phyloP scores from a whole-genome alignment of 1,140 invertebrate species.

The Cotesia chilonis region DNA sequence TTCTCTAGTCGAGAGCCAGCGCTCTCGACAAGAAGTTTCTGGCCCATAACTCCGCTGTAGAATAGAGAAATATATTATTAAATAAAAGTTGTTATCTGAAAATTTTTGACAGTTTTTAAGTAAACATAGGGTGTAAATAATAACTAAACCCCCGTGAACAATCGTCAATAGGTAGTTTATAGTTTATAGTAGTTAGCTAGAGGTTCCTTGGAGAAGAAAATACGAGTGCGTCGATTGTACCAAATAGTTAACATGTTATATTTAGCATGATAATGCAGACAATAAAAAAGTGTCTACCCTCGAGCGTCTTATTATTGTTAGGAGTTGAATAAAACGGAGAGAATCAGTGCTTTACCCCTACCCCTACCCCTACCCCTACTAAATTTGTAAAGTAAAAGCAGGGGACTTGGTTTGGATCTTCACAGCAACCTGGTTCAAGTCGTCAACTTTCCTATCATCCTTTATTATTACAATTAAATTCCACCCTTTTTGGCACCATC shows the following conservation, averaged over 20 bases:
- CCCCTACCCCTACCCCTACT: background rate
- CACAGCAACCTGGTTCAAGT: conserved; percentile 13
- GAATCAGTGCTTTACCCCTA: background rate
- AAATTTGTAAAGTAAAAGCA: background rate
- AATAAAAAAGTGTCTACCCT: conserved; percentile 61
- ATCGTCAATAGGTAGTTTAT: no score
- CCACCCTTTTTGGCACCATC: conserved; percentile 8
- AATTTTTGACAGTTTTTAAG: no score
- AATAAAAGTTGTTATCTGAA: no score
- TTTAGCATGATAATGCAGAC: conserved; percentile 66
- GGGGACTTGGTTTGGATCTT: background rate
- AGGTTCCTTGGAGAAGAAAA: background rate
- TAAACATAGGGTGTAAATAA: no score
- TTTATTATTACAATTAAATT: no score
- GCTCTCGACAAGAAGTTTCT: conserved; percentile 61
- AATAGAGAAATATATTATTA: conserved; percentile 21
- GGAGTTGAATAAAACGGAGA: no score
- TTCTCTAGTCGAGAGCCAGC: conserved; percentile 69
- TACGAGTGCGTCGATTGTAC: conserved; percentile 51
- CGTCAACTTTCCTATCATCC: conserved; percentile 33
- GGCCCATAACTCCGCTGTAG: conserved; percentile 64
- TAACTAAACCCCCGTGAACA: no score
- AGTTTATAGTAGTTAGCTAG: no score
- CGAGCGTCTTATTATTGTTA: conserved; percentile 62
- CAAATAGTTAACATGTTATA: conserved; percentile 68